A percentile compares a stretch with the other conserved stretches of the same genome.
Conservation (phyloP, 2,888 invertebrate species). For the Drosophila falleni region DNA sequence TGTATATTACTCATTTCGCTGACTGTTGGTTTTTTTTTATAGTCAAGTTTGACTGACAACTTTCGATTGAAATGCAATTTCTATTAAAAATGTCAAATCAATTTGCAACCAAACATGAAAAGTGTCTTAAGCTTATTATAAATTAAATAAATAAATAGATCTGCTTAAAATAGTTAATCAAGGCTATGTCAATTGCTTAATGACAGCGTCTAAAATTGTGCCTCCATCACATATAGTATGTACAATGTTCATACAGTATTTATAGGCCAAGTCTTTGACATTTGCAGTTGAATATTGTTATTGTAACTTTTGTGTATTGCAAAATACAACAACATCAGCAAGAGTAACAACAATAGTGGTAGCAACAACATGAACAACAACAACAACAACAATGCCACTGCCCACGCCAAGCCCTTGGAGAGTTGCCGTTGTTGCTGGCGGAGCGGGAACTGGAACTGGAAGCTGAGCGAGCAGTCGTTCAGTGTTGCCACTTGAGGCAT, state of each 20-base stretch:
- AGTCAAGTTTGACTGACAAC: not conserved
- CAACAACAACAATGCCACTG: no score
- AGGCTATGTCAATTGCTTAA: slow-evolving; percentile 9
- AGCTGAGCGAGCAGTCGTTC: slow-evolving; percentile 22
- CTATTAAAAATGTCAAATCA: not conserved
- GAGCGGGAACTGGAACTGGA: slow-evolving; percentile 5
- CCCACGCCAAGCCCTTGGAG: slow-evolving; percentile 73
- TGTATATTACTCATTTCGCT: not conserved
- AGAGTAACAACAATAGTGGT: slow-evolving; percentile 21
- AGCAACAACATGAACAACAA: slow-evolving; percentile 13
- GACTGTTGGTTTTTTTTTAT: not conserved
- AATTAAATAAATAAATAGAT: not conserved
- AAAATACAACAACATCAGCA: slow-evolving; percentile 16
- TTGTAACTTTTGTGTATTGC: slow-evolving; percentile 9
- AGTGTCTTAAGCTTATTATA: not conserved
- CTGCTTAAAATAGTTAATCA: slow-evolving; percentile 2
- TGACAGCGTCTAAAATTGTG: slow-evolving; percentile 7
- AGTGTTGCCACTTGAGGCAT: not conserved
- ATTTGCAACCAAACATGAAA: not conserved
- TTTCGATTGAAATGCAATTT: not conserved
- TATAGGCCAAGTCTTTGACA: slow-evolving; percentile 33
- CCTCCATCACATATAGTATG: not conserved
- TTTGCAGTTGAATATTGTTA: slow-evolving; percentile 18
- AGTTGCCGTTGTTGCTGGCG: slow-evolving; percentile 5
- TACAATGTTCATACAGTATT: slow-evolving; percentile 15